These are phyloP conservation scores for Rhineura floridana DNA, from an alignment of 2,113 vertebrate species.

Conservation along the genomic window DNA sequence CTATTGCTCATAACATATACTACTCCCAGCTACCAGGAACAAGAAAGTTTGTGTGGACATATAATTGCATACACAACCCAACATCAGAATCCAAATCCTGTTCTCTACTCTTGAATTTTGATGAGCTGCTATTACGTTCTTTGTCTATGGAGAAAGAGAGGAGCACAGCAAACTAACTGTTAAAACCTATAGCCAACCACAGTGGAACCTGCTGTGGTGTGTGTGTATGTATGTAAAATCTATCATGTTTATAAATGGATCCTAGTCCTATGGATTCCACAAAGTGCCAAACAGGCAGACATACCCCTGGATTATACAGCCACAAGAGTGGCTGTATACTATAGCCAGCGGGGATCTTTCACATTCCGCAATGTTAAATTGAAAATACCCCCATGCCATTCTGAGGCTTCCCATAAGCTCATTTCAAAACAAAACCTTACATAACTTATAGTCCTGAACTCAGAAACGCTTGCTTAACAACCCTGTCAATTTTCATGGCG, in stretches of 20 bases:
- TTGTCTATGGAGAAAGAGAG: not conserved
- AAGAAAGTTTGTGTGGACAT: not conserved
- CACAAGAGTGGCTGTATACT: too few species aligned
- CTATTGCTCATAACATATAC: not conserved
- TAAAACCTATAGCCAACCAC: not conserved
- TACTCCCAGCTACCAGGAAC: not conserved
- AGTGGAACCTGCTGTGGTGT: not conserved
- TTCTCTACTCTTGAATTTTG: not conserved
- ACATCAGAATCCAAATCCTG: not conserved
- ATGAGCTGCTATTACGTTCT: not conserved
- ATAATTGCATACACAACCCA: not conserved
- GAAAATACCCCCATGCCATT: too few species aligned
- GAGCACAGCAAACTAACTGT: not conserved
- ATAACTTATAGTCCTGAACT: too few species aligned
- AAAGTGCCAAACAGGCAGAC: not conserved
- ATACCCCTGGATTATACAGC: fast-evolving
- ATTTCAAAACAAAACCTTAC: too few species aligned
- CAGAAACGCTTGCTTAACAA: too few species aligned
- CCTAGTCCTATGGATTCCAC: not conserved
- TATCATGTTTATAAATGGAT: not conserved
- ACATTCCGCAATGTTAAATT: too few species aligned
- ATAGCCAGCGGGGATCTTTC: too few species aligned
- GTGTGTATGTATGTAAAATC: not conserved
- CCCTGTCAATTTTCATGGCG: too few species aligned
- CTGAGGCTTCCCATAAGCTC: too few species aligned